Conservation (phyloP, 2,113 vertebrate genomes). For the Henicopernis longicauda region DNA sequence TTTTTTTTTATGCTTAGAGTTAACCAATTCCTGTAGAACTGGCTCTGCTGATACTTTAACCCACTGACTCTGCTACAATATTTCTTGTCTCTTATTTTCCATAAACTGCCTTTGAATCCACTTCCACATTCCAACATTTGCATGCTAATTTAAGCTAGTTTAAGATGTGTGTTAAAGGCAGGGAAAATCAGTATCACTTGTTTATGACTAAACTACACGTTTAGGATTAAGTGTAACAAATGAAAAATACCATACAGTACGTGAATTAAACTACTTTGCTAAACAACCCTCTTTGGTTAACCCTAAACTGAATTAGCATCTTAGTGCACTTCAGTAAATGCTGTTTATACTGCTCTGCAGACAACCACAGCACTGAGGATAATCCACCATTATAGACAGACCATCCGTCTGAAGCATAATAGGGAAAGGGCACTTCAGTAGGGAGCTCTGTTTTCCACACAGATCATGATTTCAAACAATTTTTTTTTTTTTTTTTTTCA, state of each 20-base stretch:
- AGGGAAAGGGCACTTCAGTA: background rate
- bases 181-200: background rate
- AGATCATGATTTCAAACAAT: background rate
- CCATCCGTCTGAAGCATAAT: background rate
- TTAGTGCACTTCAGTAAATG: background rate
- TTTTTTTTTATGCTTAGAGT: background rate
- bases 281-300: background rate
- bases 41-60: background rate
- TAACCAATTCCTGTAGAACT: background rate
- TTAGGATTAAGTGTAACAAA: background rate
- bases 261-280: background rate
- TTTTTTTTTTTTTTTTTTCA: background rate
- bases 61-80: background rate
- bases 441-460: background rate
- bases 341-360: background rate
- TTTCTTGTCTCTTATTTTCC: background rate
- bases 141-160: background rate
- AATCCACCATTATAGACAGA: background rate
- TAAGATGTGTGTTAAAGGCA: background rate
- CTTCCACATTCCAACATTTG: background rate
- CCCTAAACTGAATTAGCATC: background rate
- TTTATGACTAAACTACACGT: background rate
- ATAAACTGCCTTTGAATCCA: background rate
- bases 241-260: background rate
- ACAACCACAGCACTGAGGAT: background rate